Conservation (phyloP, 2,797 vertebrate genomes). For the Poecilia velifera region DNA sequence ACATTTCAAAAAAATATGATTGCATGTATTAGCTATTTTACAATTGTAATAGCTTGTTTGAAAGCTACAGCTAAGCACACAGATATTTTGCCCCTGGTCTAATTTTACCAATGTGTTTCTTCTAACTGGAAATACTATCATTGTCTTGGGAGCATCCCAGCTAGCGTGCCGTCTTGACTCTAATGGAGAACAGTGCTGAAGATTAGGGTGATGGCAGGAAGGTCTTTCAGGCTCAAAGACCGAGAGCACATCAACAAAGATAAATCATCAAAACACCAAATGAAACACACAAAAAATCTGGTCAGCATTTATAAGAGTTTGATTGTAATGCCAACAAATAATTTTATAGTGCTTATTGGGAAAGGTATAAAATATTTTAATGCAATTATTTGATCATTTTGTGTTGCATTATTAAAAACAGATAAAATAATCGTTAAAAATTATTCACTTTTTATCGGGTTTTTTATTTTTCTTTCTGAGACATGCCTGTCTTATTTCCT, state of each 20-base stretch:
- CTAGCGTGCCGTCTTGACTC: not conserved
- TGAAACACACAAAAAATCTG: not conserved
- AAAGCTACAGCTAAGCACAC: not conserved
- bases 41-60: not conserved
- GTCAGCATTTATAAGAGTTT: not conserved
- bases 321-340: not conserved
- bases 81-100: not conserved
- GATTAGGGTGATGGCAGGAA: not conserved
- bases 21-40: not conserved
- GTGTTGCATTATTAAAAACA: not conserved
- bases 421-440: not conserved
- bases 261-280: not conserved
- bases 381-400: not conserved
- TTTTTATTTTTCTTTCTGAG: not conserved
- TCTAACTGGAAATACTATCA: not conserved
- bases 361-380: not conserved
- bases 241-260: not conserved
- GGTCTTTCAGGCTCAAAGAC: not conserved
- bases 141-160: not conserved
- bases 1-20: not conserved
- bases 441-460: not conserved
- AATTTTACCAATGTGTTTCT: not conserved
- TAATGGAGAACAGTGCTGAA: not conserved
- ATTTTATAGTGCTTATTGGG: not conserved
- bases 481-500: not conserved